These are phyloP conservation scores for Aix galericulata DNA, from an alignment of 2,113 vertebrate species.

Conservation along the genomic window DNA sequence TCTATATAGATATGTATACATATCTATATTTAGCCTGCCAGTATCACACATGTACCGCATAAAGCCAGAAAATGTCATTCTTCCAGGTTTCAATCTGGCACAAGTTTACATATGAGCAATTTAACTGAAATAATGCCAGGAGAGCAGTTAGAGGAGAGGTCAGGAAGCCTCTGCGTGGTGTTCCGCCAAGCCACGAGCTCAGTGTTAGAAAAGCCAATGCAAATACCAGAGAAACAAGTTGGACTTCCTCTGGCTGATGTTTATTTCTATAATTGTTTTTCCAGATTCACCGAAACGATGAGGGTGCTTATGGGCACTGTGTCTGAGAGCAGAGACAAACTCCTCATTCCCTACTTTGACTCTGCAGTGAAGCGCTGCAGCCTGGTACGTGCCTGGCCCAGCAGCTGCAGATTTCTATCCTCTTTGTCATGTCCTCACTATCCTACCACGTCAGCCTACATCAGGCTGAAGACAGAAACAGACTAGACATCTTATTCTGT, in stretches of 20 bases:
- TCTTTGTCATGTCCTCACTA: not conserved
- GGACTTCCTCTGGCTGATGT: not conserved
- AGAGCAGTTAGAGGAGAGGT: not conserved
- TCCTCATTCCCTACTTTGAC: not conserved
- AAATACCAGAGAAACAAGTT: not conserved
- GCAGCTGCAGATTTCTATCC: not conserved
- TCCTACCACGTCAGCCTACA: not conserved
- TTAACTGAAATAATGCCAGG: not conserved
- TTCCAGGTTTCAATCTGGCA: not conserved
- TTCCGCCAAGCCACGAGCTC: not conserved
- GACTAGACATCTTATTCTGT: not conserved
- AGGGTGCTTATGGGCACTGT: not conserved
- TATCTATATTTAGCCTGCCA: not conserved
- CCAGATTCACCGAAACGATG: not conserved
- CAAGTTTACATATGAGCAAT: not conserved
- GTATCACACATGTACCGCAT: not conserved
- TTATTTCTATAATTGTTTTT: not conserved
- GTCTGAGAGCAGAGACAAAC: not conserved
- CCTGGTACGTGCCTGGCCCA: rapidly evolving
- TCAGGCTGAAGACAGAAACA: not conserved
- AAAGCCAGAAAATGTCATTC: not conserved
- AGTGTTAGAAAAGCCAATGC: not conserved
- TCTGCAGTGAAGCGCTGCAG: not conserved
- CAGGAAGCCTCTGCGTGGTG: not conserved
- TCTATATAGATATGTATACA: not conserved